Evolutionary conservation across 2,888 invertebrate genomes (phyloP), one percentile per base, ranked within the genome.

Genomic region (Ellobium chinense): DNA sequence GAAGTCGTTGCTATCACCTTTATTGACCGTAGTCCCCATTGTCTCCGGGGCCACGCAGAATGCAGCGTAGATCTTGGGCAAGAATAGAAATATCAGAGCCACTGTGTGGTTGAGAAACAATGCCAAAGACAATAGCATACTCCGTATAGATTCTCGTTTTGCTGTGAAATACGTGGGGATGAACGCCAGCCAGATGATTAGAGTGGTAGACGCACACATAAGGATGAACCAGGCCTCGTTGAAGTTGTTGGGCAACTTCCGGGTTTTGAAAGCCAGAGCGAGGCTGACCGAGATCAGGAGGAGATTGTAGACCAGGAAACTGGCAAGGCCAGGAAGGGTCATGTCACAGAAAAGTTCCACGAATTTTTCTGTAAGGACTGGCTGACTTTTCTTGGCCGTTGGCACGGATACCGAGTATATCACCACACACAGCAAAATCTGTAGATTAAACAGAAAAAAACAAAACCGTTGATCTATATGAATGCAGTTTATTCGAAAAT

Each of bases 161-260:
- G 89, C 82, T 36, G 88, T 86, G 68, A 88, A 84, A 78, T 87
- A 90, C 39, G 88, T 84, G 29, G 89, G 88, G 31, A 90, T 80
- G 83, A 89, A 90, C 58, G 87, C 87, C 21, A 87, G 65, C 88
- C 88, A 89, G 65, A 90, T 85, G 62, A 90, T 82, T n/a, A 89
- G 79, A 1, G 88, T 88, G 21, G 89, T 89, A 85, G 87, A 89
- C 12, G 89, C 89, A 63, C 88, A 89, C 83, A 89, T 84, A 18
- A 86, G 82, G 72, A 89, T 90, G 83, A 88, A 89, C 3, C 89
- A 85, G 0, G 89, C 88, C 85, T 91, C 91, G 84, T 90, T 91
- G 85, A 88, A 91, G 75, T 89, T 90, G 75, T 89, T 88, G 18
- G 91, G 91, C n/a, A 89, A 83, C 77, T 88, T 89, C 54, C 91